Evolutionary conservation across 2,797 vertebrate species (phyloP).

Genomic region (Toxotes lorentzi): DNA sequence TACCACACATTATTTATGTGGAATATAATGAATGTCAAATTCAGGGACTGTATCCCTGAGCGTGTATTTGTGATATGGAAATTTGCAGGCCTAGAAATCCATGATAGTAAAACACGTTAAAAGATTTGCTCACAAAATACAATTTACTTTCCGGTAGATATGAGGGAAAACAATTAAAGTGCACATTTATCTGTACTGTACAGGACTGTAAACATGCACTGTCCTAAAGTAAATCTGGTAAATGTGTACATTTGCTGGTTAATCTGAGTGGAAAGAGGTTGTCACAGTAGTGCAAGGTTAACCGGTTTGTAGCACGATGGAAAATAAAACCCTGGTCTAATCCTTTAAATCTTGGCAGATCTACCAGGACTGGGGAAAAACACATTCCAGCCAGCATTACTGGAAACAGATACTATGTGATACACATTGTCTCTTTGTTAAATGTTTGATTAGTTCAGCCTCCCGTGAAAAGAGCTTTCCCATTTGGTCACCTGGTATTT

Average conservation of each 20-base stretch:
- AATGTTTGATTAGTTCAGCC: constrained; percentile 64
- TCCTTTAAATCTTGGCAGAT: constrained; percentile 74
- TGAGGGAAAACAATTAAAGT: neutral
- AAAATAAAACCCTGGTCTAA: constrained; percentile 68
- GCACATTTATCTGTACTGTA: neutral
- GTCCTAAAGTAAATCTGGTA: constrained; percentile 39
- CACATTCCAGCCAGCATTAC: constrained; percentile 44
- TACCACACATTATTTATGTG: neutral
- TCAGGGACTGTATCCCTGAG: neutral
- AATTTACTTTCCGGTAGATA: neutral
- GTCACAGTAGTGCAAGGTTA: constrained; percentile 68
- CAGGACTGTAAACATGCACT: constrained; percentile 16
- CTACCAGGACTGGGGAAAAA: constrained; percentile 43
- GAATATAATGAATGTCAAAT: constrained; percentile 16
- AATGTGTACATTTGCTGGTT: constrained; percentile 60
- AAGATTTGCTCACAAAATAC: constrained; percentile 3
- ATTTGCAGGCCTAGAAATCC: constrained; percentile 26
- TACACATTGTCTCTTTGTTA: constrained; percentile 58
- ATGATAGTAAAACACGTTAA: neutral
- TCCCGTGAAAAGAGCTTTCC: constrained; percentile 34
- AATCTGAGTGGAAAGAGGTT: constrained; percentile 56
- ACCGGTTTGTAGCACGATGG: constrained; percentile 55
- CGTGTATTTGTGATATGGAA: neutral
- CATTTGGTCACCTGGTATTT: constrained; percentile 50
- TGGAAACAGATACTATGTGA: constrained; percentile 52